A percentile compares a stretch with the other conserved stretches of the same genome.
Conservation (phyloP, 2,113 vertebrate genomes). For the Xiphophorus couchianus region DNA sequence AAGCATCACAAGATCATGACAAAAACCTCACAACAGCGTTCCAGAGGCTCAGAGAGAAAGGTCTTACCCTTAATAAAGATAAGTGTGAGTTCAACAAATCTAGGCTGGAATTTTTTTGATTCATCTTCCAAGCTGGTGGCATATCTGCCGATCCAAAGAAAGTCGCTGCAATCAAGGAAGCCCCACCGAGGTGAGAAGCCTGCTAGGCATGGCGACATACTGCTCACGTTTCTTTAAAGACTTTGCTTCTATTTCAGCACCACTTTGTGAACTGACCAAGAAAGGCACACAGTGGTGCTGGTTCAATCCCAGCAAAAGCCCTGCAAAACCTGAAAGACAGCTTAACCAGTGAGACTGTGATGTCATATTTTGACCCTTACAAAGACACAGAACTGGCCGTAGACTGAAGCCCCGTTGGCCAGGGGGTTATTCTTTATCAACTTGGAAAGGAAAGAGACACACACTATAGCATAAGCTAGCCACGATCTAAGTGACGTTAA, state of each 20-base stretch:
- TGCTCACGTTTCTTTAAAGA: conserved; percentile 28
- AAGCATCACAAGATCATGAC: conserved; percentile 15
- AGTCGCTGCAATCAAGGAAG: conserved; percentile 1
- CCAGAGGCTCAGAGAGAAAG: conserved; percentile 17
- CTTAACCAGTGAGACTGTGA: no score
- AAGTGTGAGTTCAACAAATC: conserved; percentile 30
- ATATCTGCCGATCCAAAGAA: conserved; percentile 37
- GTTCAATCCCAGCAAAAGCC: no score
- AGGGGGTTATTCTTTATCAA: no score
- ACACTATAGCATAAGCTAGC: conserved; percentile 25
- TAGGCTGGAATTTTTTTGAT: conserved; percentile 29
- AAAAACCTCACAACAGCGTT: conserved; percentile 14
- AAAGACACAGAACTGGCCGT: no score
- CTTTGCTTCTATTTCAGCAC: conserved; percentile 27
- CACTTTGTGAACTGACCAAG: conserved; percentile 17
- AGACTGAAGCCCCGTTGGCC: no score
- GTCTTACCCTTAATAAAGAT: conserved; percentile 15
- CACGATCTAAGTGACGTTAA: not conserved
- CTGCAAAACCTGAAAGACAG: no score
- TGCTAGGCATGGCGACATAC: conserved; percentile 22
- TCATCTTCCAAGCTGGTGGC: conserved; percentile 14
- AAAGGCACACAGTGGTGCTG: not conserved
- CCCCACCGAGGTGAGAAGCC: not conserved
- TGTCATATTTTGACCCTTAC: no score
- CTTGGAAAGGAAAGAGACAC: not conserved